A percentile compares a stretch with the other conserved stretches of the same genome.
Conservation (phyloP, 2,888 invertebrate genomes). For the Andrena haemorrhoa region DNA sequence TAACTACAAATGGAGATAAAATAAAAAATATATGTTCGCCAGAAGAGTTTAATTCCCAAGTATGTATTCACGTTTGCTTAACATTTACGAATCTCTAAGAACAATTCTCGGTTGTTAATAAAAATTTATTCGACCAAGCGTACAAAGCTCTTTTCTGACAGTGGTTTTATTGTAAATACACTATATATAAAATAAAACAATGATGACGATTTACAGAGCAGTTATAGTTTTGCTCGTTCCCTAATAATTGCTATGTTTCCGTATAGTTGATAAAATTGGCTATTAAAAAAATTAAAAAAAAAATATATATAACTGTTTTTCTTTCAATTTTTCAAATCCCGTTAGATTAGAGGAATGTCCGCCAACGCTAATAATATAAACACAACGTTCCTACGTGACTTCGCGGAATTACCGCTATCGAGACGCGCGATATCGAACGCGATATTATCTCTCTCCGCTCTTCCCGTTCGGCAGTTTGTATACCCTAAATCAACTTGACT, state of each 20-base stretch:
- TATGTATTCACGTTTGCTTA: not conserved
- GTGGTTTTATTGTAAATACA: slow-evolving; percentile 67
- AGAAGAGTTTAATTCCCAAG: not conserved
- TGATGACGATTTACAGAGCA: slow-evolving; percentile 45
- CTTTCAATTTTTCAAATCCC: slow-evolving; percentile 10
- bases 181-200: slow-evolving; percentile 67
- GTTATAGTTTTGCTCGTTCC: slow-evolving; percentile 36
- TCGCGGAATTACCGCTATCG: slow-evolving; percentile 36
- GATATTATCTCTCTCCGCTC: slow-evolving; percentile 2
- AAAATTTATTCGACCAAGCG: slow-evolving; percentile 50
- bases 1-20: no score
- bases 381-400: slow-evolving; percentile 33
- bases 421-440: slow-evolving; percentile 31
- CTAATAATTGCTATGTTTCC: slow-evolving; percentile 12
- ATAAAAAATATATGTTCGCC: not conserved
- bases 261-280: slow-evolving; percentile 7
- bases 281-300: slow-evolving; percentile 7
- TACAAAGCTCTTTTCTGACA: slow-evolving; percentile 54
- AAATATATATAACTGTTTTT: not conserved
- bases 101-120: slow-evolving; percentile 17
- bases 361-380: slow-evolving; percentile 40
- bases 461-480: slow-evolving; percentile 5
- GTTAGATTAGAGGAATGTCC: slow-evolving; percentile 54
- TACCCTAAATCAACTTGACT: slow-evolving; percentile 41
- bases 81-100: not conserved